Conservation (phyloP, 2,888 invertebrate genomes). For the Alsophila aescularia region DNA sequence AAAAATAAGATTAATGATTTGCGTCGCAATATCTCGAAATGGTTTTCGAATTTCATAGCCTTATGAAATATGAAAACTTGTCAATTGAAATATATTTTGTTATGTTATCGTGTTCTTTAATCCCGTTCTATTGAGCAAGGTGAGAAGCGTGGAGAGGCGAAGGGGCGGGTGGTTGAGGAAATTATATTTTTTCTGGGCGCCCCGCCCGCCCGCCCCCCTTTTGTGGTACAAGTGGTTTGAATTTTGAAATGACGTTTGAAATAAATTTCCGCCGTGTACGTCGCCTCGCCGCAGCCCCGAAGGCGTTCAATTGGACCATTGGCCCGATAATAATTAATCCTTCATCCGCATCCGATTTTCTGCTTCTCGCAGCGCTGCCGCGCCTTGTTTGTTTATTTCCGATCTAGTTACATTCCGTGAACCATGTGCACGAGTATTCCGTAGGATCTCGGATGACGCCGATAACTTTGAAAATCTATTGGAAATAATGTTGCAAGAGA, state of each 20-base stretch:
- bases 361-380: conserved; percentile 38
- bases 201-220: conserved; percentile 23
- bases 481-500: no score
- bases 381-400: no score
- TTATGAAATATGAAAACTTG: background rate
- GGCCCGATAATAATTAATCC: conserved; percentile 79
- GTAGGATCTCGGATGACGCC: no score
- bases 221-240: conserved; percentile 54
- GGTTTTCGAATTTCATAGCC: background rate
- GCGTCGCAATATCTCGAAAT: no score
- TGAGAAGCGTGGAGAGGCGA: conserved; percentile 28
- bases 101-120: background rate
- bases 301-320: conserved; percentile 77
- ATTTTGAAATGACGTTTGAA: conserved; percentile 76
- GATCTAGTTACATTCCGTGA: no score
- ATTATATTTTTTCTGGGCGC: conserved; percentile 64
- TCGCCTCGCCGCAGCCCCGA: conserved; percentile 51
- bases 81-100: background rate
- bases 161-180: conserved; percentile 50
- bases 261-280: conserved; percentile 72
- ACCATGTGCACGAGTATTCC: no score
- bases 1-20: no score
- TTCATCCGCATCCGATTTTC: conserved; percentile 58
- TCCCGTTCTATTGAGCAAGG: conserved; percentile 22
- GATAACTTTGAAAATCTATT: no score